Conservation (phyloP, 35 echinoderm and acorn worm species). For the Nesometra sesokonis region DNA sequence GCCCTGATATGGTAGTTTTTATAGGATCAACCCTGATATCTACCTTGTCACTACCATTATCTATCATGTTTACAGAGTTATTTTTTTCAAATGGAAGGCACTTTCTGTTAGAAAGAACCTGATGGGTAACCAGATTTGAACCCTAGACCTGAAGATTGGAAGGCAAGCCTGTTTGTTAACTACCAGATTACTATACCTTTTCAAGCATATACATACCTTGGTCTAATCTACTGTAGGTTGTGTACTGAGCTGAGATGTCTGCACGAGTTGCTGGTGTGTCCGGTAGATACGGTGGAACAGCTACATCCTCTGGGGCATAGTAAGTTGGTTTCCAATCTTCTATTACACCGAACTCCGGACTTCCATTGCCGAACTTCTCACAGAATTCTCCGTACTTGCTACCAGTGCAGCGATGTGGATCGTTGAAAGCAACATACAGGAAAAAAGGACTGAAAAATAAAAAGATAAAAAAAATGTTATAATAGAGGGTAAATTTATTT, state of each 20-base stretch:
- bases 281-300: conserved; percentile 65
- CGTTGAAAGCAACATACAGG: conserved; percentile 90
- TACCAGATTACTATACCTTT: neutral
- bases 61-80: no score
- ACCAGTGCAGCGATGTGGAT: conserved; percentile 63
- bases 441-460: conserved; percentile 55
- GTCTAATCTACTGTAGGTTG: conserved; percentile 68
- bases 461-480: neutral
- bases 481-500: no score
- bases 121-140: neutral
- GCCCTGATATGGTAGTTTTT: no score
- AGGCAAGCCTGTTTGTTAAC: neutral
- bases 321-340: conserved; percentile 75
- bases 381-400: conserved; percentile 54
- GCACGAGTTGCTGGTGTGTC: conserved; percentile 60
- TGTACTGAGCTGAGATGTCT: conserved; percentile 87
- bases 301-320: conserved; percentile 75
- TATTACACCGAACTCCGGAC: conserved; percentile 36
- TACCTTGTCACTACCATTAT: no score
- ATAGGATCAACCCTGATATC: no score
- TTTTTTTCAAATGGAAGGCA: no score
- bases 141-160: no score
- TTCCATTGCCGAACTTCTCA: conserved; percentile 84
- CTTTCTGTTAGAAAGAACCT: no score
- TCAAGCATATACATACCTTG: conserved; percentile 33